Conservation (phyloP, 2,888 invertebrate species). For the Aethes cnicana region DNA sequence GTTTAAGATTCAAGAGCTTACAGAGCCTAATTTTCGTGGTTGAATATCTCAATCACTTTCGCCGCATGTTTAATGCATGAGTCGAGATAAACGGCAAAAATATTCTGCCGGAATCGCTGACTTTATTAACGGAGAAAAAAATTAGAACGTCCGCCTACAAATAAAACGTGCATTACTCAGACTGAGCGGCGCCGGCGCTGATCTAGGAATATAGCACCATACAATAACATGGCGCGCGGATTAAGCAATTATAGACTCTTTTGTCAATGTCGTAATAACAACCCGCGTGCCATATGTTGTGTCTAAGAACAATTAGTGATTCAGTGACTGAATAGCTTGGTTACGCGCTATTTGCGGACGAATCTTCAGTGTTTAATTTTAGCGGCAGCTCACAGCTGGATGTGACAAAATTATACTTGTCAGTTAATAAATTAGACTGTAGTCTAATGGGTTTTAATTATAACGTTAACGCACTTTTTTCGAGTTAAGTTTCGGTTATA, state of each 20-base stretch:
- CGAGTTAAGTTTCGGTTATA: too few relatives aligned
- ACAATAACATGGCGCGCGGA: too few relatives aligned
- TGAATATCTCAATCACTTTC: slow-evolving; percentile 37
- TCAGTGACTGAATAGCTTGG: slow-evolving; percentile 29
- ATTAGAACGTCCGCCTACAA: slow-evolving; percentile 32
- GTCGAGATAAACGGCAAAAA: slow-evolving; percentile 44
- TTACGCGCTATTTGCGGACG: slow-evolving; percentile 17
- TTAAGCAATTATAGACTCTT: too few relatives aligned
- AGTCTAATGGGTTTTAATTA: too few relatives aligned
- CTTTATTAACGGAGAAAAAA: slow-evolving; percentile 42
- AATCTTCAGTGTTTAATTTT: slow-evolving; percentile 17
- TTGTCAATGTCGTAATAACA: too few relatives aligned
- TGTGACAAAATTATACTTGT: too few relatives aligned
- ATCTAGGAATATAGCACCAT: too few relatives aligned
- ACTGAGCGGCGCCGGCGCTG: slow-evolving; percentile 39
- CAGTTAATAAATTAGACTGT: too few relatives aligned
- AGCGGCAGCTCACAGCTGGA: neutral
- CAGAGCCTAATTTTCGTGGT: slow-evolving; percentile 17
- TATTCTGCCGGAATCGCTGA: slow-evolving; percentile 43
- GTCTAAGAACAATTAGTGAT: slow-evolving; percentile 31
- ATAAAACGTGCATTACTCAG: slow-evolving; percentile 36
- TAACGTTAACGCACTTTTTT: too few relatives aligned
- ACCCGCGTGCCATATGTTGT: too few relatives aligned
- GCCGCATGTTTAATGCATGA: slow-evolving; percentile 58
- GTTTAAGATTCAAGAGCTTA: slow-evolving; percentile 41